Evolutionary conservation across 1,140 invertebrate species (phyloP).

Genomic region (Lordiphosa mommai): DNA sequence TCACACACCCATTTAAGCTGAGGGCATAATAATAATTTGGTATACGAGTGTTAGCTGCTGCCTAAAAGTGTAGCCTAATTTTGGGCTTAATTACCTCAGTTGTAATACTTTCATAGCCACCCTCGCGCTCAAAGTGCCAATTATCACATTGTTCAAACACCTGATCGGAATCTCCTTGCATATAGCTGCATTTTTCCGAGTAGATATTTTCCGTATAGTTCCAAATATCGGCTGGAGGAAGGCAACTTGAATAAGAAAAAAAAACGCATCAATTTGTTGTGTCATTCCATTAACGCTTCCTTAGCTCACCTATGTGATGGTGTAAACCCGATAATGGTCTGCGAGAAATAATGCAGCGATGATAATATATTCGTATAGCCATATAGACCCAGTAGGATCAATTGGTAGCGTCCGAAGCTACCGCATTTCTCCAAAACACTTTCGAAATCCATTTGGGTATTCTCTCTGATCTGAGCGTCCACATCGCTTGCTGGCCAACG

Average conservation of each 20-base stretch:
- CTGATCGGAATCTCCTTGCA: not conserved
- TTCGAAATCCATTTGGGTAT: slow-evolving; percentile 81
- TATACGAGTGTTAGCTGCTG: slow-evolving; percentile 17
- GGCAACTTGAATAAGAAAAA: slow-evolving; percentile 17
- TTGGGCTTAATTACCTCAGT: slow-evolving; percentile 80
- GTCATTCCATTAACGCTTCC: too few relatives aligned
- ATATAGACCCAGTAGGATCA: slow-evolving; percentile 82
- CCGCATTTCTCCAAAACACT: slow-evolving; percentile 82
- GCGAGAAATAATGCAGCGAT: slow-evolving; percentile 82
- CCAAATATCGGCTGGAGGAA: not conserved
- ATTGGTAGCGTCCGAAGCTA: slow-evolving; percentile 83
- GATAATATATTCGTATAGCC: slow-evolving; percentile 82
- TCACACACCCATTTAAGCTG: slow-evolving; percentile 84
- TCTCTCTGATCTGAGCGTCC: slow-evolving; percentile 3
- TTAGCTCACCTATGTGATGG: slow-evolving; percentile 79
- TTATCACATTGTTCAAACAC: slow-evolving; percentile 23
- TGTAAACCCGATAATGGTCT: slow-evolving; percentile 81
- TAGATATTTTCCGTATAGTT: not conserved
- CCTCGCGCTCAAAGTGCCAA: slow-evolving; percentile 80
- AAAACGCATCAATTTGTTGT: not conserved
- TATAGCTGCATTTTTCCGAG: slow-evolving; percentile 1
- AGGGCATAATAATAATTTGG: slow-evolving; percentile 16
- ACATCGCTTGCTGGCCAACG: slow-evolving; percentile 17
- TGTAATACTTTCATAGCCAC: slow-evolving; percentile 81
- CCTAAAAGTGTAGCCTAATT: slow-evolving; percentile 33